phyloP scores from a whole-genome alignment of 30 jellyfish, hydroid and myxozoan species.

The Rhopilema esculentum region DNA sequence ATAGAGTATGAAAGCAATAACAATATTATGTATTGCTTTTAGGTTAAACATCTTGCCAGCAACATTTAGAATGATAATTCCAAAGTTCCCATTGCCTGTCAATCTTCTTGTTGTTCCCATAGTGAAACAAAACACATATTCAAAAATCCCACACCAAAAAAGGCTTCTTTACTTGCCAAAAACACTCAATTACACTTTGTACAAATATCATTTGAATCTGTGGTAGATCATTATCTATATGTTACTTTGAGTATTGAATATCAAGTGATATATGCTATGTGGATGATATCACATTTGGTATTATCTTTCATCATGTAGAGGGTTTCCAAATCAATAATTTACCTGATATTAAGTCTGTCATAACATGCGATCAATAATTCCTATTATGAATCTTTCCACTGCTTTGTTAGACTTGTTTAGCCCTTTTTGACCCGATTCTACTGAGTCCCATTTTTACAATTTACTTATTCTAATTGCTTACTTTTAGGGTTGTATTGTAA shows the following conservation, averaged over 20 bases:
- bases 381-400: too few relatives aligned
- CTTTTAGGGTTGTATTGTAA: not conserved
- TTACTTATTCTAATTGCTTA: not conserved
- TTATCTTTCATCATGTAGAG: too few relatives aligned
- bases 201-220: too few relatives aligned
- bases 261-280: not conserved
- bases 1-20: too few relatives aligned
- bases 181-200: not conserved
- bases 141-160: not conserved
- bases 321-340: too few relatives aligned
- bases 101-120: not conserved
- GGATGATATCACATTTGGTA: too few relatives aligned
- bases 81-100: too few relatives aligned
- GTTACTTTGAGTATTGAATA: not conserved
- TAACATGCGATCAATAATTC: too few relatives aligned
- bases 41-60: too few relatives aligned
- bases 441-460: not conserved
- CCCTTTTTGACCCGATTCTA: not conserved
- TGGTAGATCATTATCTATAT: not conserved
- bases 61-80: too few relatives aligned
- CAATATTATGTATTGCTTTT: too few relatives aligned
- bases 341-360: too few relatives aligned
- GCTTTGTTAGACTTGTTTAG: not conserved
- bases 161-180: not conserved
- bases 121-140: not conserved